Percentiles rank a stretch among this genome's conserved stretches.
These are phyloP conservation scores for Drosophila heteroneura DNA, from an alignment of 2,888 invertebrate genomes.

Conservation along the genomic window DNA sequence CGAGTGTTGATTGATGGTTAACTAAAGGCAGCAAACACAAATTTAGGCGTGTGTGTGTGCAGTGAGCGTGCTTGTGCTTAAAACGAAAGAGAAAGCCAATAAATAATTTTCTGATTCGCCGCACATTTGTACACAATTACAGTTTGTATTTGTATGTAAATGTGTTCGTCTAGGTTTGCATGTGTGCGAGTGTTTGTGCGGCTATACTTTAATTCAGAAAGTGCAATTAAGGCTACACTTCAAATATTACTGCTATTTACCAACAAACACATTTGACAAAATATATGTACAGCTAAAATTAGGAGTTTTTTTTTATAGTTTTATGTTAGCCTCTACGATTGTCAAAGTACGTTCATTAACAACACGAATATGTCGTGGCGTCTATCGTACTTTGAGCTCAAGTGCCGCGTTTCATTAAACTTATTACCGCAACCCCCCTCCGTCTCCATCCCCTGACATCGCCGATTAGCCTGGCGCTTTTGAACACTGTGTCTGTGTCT, in stretches of 20 bases:
- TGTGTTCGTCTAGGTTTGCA: not conserved
- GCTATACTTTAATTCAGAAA: slow-evolving; percentile 43
- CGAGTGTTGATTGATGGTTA: slow-evolving; percentile 27
- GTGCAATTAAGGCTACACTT: slow-evolving; percentile 45
- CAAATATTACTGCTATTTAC: slow-evolving; percentile 21
- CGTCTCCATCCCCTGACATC: not conserved
- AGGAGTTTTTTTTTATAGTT: not conserved
- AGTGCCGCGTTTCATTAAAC: slow-evolving; percentile 71
- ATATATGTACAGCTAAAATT: slow-evolving; percentile 12
- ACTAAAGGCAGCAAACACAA: slow-evolving; percentile 10
- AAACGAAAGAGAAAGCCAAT: slow-evolving; percentile 50
- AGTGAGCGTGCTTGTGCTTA: slow-evolving; percentile 1
- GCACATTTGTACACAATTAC: slow-evolving; percentile 28
- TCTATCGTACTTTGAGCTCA: slow-evolving; percentile 58
- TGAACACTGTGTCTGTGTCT: slow-evolving; percentile 17
- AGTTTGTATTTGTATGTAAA: slow-evolving; percentile 14
- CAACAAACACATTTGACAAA: slow-evolving; percentile 4
- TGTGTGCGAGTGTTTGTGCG: not conserved
- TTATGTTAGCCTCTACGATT: not conserved
- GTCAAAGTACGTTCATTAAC: slow-evolving; percentile 47
- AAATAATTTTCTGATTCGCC: slow-evolving; percentile 42
- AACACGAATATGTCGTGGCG: slow-evolving; percentile 37
- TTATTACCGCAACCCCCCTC: slow-evolving; percentile 23
- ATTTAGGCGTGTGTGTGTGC: slow-evolving; percentile 4
- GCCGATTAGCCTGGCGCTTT: slow-evolving; percentile 34